phyloP scores from a whole-genome alignment of 1,140 invertebrate genomes.

The Druon quercuslanigerum region DNA sequence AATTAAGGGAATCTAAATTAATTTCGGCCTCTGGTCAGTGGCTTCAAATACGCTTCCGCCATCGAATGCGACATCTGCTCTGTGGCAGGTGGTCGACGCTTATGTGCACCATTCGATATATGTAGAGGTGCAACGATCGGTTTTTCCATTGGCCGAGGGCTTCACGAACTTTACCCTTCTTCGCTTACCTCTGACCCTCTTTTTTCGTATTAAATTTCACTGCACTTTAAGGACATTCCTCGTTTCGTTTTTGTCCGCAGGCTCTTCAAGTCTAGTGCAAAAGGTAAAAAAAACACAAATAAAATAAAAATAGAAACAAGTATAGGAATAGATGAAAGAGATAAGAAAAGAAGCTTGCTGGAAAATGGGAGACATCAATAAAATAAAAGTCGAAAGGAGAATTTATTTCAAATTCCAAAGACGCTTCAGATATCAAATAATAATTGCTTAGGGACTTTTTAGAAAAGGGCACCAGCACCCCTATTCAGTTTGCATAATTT shows the following conservation, averaged over 20 bases:
- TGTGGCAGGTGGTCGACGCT: constrained; percentile 27
- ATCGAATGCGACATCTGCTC: constrained; percentile 13
- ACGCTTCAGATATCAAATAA: too few species aligned
- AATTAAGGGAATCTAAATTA: neutral
- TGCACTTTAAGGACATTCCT: constrained; percentile 11
- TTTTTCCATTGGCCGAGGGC: constrained; percentile 15
- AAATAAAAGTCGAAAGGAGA: too few species aligned
- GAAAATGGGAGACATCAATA: too few species aligned
- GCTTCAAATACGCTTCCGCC: neutral
- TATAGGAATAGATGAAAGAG: too few species aligned
- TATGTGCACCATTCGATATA: constrained; percentile 8
- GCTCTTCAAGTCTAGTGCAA: neutral
- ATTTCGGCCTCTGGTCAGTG: neutral
- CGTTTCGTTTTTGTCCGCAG: neutral
- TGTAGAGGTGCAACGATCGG: neutral
- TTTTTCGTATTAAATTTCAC: constrained; percentile 29
- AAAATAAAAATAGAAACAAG: too few species aligned
- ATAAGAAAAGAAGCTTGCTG: too few species aligned
- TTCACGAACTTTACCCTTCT: constrained; percentile 30
- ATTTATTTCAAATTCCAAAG: too few species aligned
- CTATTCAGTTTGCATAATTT: too few species aligned
- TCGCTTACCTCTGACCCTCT: constrained; percentile 18
- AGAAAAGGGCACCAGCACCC: too few species aligned
- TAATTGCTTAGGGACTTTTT: too few species aligned
- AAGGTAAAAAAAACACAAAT: neutral